These are phyloP conservation scores for Cottus gobio DNA, from an alignment of 2,113 vertebrate species.

Conservation along the genomic window DNA sequence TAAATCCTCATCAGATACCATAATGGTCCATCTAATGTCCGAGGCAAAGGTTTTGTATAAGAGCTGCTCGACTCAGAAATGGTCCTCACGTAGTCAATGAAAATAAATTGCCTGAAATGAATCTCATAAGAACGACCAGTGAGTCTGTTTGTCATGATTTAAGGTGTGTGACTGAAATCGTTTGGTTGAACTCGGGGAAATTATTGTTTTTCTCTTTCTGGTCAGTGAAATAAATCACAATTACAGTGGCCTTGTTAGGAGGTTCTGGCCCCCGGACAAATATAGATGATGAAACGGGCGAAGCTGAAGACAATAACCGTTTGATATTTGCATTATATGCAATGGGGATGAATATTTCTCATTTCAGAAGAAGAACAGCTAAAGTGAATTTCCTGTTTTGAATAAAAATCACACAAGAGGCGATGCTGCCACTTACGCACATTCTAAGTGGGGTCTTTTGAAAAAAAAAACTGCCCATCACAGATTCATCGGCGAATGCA, in stretches of 20 bases:
- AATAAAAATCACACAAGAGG: slow-evolving; percentile 27
- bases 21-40: background rate
- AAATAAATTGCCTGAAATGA: slow-evolving; percentile 47
- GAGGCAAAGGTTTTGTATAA: background rate
- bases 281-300: background rate
- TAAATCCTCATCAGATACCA: background rate
- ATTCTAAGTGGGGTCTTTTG: slow-evolving; percentile 25
- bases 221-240: slow-evolving; percentile 38
- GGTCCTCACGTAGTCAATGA: slow-evolving; percentile 13
- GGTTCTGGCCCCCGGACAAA: background rate
- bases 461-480: slow-evolving; percentile 41
- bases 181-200: slow-evolving; percentile 1
- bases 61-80: background rate
- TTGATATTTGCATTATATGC: background rate
- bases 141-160: slow-evolving; percentile 47
- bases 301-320: background rate
- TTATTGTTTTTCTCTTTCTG: slow-evolving; percentile 2
- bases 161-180: slow-evolving; percentile 27
- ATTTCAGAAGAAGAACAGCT: slow-evolving; percentile 9
- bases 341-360: background rate
- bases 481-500: slow-evolving; percentile 23
- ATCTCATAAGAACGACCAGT: slow-evolving; percentile 16
- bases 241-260: slow-evolving; percentile 11
- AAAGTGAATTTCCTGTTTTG: slow-evolving; percentile 14
- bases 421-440: background rate